Base-by-base conservation (phyloP, 1,140 invertebrate species). In the Cecropterus lyciades region DNA sequence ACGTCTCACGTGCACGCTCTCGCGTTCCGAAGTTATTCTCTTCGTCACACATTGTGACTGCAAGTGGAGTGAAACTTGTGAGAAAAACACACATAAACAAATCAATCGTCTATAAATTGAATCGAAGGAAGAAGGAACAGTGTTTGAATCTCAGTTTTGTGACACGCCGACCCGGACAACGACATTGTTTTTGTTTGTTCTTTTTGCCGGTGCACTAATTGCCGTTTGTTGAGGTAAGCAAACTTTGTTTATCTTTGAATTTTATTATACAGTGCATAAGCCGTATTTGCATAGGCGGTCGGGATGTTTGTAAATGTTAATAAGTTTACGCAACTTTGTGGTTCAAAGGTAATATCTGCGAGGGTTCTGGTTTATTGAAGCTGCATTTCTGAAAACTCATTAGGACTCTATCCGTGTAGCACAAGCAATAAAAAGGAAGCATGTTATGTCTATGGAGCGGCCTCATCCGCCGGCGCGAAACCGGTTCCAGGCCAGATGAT, bases 171-270 rank as follows among this genome's bases (percentile, higher is more conserved):
- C 45, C 40, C 27, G 20, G 43, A 49, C 24, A 63, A 49, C 55
- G 33, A 52, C 56, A 70, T 79, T 81, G 73, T 79, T 80, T 80
- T 75, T 75, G 73, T 75, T 75, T 72, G 63, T 59, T 40, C 63
- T 69, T 73, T 80, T 63, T 75, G 73, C 78, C 82, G 79, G 76
- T 76, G 67, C 71, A 75, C 75, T 86, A 88, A 86, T 88, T 86
- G 84, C 75, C 82, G 84, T 86, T 84, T 80, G 77, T 71, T 70
- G 78, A 86, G 84, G 85, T 88, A 80, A 84, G 84, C 70, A 71
- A 79, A 79, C 77, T 82, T 80, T 80, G 73, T 81, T 75, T 77
- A n/a, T 74, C 67, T 76, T 69, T 64, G 46, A 40, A 60, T 68
- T 52, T 51, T 51, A 49, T 62, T 67, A 60, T 48, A 60, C 11